Evolutionary conservation across 1,140 invertebrate species (phyloP), one percentile per base, ranked within the genome.

Genomic region (Colletes gigas): DNA sequence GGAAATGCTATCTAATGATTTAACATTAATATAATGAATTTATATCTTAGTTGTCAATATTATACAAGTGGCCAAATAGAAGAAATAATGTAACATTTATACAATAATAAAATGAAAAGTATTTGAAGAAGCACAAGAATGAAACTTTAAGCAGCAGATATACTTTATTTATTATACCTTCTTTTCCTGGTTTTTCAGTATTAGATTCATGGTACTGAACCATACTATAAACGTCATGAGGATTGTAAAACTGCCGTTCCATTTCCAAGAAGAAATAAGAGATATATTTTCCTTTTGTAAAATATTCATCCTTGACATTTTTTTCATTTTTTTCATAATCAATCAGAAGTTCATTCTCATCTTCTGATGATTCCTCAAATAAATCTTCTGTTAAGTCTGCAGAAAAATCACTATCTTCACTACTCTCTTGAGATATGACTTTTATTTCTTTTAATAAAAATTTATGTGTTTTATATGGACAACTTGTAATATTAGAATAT

Each of bases 201-300:
- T 78, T 72, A 73, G 67, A 57, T 73, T 89, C 82, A 81, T 86
- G 84, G 78, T 92, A 93, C 9, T 85, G 88, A 85, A 93, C 85
- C 60, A 92, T 91, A 73, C 78, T 87, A 86, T 92, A 92, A 85
- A 90, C 90, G 1, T 92, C 89, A 59, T 76, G 67, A 52, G 92
- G 92, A 89, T 92, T 82, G 84, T 90, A 92, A 60, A 59, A 86
- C 60, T 91, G 89, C 69, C 89, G 88, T 88, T 92, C 92, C 89
- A 92, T 92, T 86, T 89, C 88, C 82, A 93, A 77, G 79, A 92
- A 92, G 85, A 93, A 92, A 87, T 91, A 90, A 59, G 89, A 84
- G 44, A 92, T 85, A 83, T 92, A 93, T 82, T 92, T 93, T 69
- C 91, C 92, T 68, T 87, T 92, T 71, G 91, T 92, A 81, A 90